phyloP scores from a whole-genome alignment of 2,888 invertebrate genomes.

The Tenthredo notha region DNA sequence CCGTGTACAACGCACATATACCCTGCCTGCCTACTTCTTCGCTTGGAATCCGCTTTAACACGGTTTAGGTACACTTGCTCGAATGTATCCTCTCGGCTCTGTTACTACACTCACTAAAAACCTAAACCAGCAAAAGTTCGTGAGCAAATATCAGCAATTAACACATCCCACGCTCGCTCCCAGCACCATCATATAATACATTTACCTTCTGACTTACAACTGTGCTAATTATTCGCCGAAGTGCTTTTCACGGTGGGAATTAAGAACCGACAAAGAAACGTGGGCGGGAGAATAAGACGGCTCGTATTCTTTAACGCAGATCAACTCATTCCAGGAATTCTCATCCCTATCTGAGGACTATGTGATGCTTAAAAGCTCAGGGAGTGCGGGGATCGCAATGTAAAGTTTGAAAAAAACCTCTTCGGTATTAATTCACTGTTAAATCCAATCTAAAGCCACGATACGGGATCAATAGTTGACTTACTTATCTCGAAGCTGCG shows the following conservation, averaged over 20 bases:
- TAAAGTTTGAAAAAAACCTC: not conserved
- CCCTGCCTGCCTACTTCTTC: not conserved
- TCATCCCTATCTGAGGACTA: not conserved
- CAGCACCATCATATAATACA: not conserved
- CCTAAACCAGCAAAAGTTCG: slow-evolving; percentile 16
- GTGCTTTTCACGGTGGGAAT: slow-evolving; percentile 7
- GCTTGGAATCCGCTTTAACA: not conserved
- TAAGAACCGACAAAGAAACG: slow-evolving; percentile 7
- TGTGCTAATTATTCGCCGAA: slow-evolving; percentile 47
- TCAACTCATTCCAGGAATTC: not conserved
- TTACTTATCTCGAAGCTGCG: not conserved
- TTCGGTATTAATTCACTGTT: too few species aligned
- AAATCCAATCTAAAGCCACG: too few species aligned
- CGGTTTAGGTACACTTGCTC: not conserved
- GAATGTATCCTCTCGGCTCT: not conserved
- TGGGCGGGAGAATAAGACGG: not conserved
- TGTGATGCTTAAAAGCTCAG: not conserved
- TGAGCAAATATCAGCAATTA: slow-evolving; percentile 35
- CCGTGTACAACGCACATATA: not conserved
- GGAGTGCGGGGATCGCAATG: not conserved
- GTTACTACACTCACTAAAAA: not conserved
- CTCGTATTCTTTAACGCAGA: not conserved
- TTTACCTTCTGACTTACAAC: not conserved
- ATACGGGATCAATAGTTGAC: not conserved
- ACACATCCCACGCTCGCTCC: slow-evolving; percentile 18